Evolutionary conservation across 2,888 invertebrate genomes (phyloP), one percentile per base, ranked within the genome.

Genomic region (Dromius quadrimaculatus): DNA sequence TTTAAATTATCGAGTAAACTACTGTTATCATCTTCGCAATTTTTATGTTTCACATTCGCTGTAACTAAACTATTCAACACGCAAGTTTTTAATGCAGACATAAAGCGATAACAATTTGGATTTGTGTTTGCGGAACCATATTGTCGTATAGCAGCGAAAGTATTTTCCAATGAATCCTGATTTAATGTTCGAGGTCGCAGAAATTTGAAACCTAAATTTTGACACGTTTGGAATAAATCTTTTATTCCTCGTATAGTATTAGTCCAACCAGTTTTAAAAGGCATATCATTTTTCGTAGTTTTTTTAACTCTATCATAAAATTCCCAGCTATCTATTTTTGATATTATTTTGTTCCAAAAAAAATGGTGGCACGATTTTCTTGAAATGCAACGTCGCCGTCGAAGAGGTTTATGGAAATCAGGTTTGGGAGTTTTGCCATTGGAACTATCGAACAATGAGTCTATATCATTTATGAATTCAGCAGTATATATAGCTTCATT

Each of bases 111-210:
- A 47, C 47, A 47, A 23, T 38, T 63, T 11, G 43, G 63, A 63
- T 41, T 63, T 17, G 63, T 63, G 19, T 63, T 63, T 41, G 22
- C 41, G 19, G 63, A 15, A 41, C 63, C 43, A 5, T 13, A 63
- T 19, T 38, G 38, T 2, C 45, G 45, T 19, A 64, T 64, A 22
- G 15, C 6, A 13, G 41, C 43, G 47, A 64, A 64, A 13, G 64
- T 45, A 43, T 64, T 64, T 47, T 64, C 64, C n/a, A 47, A 23
- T 22, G 64, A 6, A 23, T 64, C 64, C 13, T 64, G 64, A 17
- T 34, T 64, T 5, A 64, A 15, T 8, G 64, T 22, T n/a, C 64
- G 15, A 6, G 45, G 4, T 23, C 62, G 17, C 47, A 64, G 47
- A 64, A 64, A 64, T 8, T 19, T 64, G 2, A 64, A 32, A 9